Evolutionary conservation across 2,888 invertebrate species (phyloP).

Genomic region (Maniola hyperantus): DNA sequence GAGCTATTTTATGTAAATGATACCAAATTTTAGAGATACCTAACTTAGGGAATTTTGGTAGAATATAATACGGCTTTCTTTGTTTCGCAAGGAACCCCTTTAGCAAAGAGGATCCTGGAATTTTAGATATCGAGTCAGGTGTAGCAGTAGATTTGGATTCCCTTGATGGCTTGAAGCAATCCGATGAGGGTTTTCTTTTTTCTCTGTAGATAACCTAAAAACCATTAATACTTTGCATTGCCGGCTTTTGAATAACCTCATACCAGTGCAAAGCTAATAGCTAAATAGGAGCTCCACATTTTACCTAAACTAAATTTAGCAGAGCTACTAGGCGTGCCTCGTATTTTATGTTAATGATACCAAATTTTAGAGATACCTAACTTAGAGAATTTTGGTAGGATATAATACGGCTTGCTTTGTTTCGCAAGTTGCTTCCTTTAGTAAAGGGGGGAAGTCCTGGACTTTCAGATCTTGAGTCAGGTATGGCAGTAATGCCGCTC

Average conservation of each 20-base stretch:
- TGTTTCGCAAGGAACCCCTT: not conserved
- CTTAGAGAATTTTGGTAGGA: not conserved
- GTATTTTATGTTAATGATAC: not conserved
- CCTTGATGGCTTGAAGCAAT: too few relatives aligned
- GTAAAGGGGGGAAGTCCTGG: slow-evolving; percentile 28
- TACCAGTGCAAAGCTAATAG: too few relatives aligned
- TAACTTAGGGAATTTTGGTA: not conserved
- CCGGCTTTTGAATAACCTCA: too few relatives aligned
- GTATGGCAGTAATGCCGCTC: slow-evolving; percentile 43
- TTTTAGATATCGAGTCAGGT: slow-evolving; percentile 36
- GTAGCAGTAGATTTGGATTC: too few relatives aligned
- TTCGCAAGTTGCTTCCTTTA: not conserved
- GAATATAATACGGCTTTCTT: not conserved
- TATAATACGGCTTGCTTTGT: not conserved
- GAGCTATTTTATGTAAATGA: not conserved
- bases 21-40: not conserved
- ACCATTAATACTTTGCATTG: too few relatives aligned
- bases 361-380: not conserved
- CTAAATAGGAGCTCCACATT: too few relatives aligned
- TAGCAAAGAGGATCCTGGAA: slow-evolving; percentile 29
- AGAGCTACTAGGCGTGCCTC: too few relatives aligned
- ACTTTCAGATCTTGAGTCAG: slow-evolving; percentile 34
- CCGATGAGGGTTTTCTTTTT: too few relatives aligned
- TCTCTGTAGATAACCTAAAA: too few relatives aligned
- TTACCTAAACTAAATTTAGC: too few relatives aligned